Evolutionary conservation across 2,113 vertebrate genomes (phyloP).

Genomic region (Diadophis punctatus): DNA sequence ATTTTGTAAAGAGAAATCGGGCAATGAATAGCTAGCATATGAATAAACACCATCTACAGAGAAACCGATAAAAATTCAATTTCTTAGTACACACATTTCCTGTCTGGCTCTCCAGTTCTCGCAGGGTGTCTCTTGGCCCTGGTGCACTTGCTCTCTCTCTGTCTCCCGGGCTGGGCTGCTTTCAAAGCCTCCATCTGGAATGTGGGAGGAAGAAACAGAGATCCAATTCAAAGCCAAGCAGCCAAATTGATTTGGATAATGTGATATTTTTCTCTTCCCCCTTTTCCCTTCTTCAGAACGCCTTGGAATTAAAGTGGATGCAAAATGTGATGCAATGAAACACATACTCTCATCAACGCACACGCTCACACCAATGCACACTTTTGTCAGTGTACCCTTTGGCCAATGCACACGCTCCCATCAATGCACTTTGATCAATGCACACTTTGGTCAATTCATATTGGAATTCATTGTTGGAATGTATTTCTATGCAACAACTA

Average conservation of each 20-base stretch:
- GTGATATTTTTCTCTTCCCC: background rate
- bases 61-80: conserved; percentile 58
- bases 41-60: conserved; percentile 64
- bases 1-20: conserved; percentile 56
- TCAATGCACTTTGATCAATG: background rate
- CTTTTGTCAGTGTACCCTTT: background rate
- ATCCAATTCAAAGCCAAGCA: conserved; percentile 43
- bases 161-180: conserved; percentile 20
- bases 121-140: conserved; percentile 47
- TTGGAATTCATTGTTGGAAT: background rate
- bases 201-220: conserved; percentile 66
- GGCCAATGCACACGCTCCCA: background rate
- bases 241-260: conserved; percentile 26
- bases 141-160: background rate
- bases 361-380: background rate
- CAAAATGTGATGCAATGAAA: background rate
- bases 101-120: conserved; percentile 44
- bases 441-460: background rate
- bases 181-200: conserved; percentile 66
- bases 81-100: conserved; percentile 50
- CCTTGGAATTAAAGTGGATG: background rate
- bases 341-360: background rate
- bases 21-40: conserved; percentile 61
- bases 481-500: background rate
- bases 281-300: background rate